A percentile compares a stretch with the other conserved stretches of the same genome.
These are phyloP conservation scores for Theretra japonica DNA, from an alignment of 2,888 invertebrate species.

Conservation along the genomic window DNA sequence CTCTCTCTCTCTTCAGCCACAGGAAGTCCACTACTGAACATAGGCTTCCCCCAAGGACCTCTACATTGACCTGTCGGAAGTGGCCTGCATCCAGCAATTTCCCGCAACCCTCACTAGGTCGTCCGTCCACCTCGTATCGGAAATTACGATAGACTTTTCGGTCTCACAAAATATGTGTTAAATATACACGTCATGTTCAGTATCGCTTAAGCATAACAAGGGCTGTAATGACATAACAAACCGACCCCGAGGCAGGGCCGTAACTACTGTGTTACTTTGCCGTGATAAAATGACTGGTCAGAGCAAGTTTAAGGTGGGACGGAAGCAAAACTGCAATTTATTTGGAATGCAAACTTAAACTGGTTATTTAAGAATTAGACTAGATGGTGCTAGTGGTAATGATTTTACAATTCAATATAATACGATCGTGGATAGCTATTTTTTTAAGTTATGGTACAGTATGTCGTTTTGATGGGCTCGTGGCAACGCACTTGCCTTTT, in stretches of 20 bases:
- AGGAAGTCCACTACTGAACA: too few species aligned
- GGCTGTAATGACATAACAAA: not conserved
- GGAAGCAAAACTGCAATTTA: conserved; percentile 6
- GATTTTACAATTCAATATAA: not conserved
- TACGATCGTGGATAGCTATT: not conserved
- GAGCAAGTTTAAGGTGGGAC: conserved; percentile 2
- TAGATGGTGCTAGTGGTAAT: conserved; percentile 6
- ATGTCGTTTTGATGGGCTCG: too few species aligned
- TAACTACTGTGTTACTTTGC: not conserved
- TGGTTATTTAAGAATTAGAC: not conserved
- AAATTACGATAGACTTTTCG: too few species aligned
- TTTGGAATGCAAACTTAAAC: not conserved
- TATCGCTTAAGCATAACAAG: not conserved
- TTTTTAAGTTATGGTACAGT: not conserved
- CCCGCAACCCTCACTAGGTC: too few species aligned
- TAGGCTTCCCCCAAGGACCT: too few species aligned
- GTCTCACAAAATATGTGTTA: too few species aligned
- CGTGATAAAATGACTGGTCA: not conserved
- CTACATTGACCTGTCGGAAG: too few species aligned
- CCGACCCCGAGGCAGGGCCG: not conserved
- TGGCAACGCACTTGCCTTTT: too few species aligned
- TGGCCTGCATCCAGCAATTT: too few species aligned
- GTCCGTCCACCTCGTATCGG: too few species aligned
- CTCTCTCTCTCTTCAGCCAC: too few species aligned
- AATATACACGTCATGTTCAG: too few species aligned